Conservation (phyloP, 2,113 vertebrate species). For the Salminus brasiliensis region DNA sequence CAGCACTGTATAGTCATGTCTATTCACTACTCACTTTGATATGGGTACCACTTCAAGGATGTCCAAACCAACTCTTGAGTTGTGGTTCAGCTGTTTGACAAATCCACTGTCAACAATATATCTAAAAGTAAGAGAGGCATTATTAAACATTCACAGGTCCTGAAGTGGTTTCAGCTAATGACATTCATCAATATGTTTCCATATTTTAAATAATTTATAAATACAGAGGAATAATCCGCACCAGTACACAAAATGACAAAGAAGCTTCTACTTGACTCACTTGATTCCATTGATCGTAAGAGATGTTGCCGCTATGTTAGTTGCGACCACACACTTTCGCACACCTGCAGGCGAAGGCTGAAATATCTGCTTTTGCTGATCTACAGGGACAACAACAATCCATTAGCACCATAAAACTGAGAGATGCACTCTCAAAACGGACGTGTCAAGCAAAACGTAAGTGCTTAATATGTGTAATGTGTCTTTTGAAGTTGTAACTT, state of each 20-base stretch:
- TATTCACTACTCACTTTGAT: conserved; percentile 85
- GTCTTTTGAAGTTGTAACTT: too few relatives aligned
- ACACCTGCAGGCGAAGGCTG: conserved; percentile 87
- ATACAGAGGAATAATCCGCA: too few relatives aligned
- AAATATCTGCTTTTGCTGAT: conserved; percentile 95
- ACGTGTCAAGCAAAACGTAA: neutral
- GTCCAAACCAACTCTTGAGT: conserved; percentile 91
- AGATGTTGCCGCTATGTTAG: conserved; percentile 96
- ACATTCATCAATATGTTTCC: too few relatives aligned
- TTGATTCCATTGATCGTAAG: conserved; percentile 93
- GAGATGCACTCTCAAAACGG: neutral
- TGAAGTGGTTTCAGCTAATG: neutral
- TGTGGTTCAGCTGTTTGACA: conserved; percentile 96
- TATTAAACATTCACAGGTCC: neutral
- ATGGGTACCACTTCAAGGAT: conserved; percentile 95
- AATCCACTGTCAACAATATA: conserved; percentile 96
- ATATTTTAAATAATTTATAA: too few relatives aligned
- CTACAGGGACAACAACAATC: conserved; percentile 66
- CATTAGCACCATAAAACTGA: neutral
- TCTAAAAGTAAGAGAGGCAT: conserved; percentile 62
- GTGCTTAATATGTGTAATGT: too few relatives aligned
- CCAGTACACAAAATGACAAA: too few relatives aligned
- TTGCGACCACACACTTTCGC: conserved; percentile 94
- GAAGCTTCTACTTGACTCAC: conserved; percentile 67
- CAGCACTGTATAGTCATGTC: too few relatives aligned